A percentile compares a stretch with the other conserved stretches of the same genome.
phyloP scores from a whole-genome alignment of 2,888 invertebrate species.

The Cantharis rustica region DNA sequence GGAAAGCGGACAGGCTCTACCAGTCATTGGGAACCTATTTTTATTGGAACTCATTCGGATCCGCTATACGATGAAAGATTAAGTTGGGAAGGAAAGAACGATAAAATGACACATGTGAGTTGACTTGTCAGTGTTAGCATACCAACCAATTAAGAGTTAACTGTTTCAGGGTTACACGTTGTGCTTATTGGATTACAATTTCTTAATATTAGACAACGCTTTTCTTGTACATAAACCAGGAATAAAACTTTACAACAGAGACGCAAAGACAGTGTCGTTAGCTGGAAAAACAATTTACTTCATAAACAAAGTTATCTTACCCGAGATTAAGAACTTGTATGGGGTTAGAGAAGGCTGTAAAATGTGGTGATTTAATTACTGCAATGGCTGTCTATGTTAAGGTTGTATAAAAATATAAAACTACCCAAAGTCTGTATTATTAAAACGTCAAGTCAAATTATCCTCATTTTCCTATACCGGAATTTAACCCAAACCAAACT shows the following conservation, averaged over 20 bases:
- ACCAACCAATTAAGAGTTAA: background rate
- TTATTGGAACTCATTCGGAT: too few relatives aligned
- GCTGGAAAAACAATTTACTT: conserved; percentile 77
- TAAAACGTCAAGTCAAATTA: too few relatives aligned
- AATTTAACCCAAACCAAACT: too few relatives aligned
- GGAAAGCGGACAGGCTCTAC: conserved; percentile 76
- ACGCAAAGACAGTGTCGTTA: conserved; percentile 74
- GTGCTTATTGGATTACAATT: conserved; percentile 90
- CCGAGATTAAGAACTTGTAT: conserved; percentile 83
- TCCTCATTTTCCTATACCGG: too few relatives aligned
- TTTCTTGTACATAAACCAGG: conserved; percentile 92
- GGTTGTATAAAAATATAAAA: too few relatives aligned
- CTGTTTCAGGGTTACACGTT: conserved; percentile 79
- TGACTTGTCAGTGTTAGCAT: too few relatives aligned
- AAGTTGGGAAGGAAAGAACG: too few relatives aligned
- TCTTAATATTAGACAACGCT: conserved; percentile 91
- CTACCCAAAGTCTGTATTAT: too few relatives aligned
- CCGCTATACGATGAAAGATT: too few relatives aligned
- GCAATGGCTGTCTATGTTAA: too few relatives aligned
- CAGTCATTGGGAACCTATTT: too few relatives aligned
- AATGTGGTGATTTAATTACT: conserved; percentile 58
- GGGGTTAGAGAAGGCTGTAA: conserved; percentile 80
- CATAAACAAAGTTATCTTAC: conserved; percentile 79
- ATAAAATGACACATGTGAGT: too few relatives aligned
- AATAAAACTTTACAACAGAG: conserved; percentile 82